phyloP scores from a whole-genome alignment of 2,797 vertebrate species.

The Sarcoramphus papa region DNA sequence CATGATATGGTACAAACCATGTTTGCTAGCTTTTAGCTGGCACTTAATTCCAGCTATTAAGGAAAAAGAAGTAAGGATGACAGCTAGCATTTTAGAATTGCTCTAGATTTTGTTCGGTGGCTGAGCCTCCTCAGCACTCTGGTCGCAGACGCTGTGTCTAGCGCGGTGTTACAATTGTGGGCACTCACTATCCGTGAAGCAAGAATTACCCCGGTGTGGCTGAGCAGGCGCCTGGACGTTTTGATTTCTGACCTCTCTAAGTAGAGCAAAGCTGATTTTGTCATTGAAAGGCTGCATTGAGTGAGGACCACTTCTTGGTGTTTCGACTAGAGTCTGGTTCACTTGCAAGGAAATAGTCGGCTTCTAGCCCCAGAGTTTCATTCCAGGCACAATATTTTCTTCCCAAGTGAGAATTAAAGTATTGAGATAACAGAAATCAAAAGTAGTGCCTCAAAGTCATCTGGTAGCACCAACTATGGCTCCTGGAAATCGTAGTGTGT shows the following conservation, averaged over 20 bases:
- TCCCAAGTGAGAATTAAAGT: not conserved
- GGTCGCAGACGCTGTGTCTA: not conserved
- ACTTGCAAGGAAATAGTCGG: not conserved
- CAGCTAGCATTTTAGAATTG: constrained; percentile 16
- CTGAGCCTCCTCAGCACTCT: not conserved
- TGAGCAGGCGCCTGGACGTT: not conserved
- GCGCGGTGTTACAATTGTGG: not conserved
- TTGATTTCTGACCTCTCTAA: constrained; percentile 15
- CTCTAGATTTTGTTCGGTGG: not conserved
- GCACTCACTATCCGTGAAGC: not conserved
- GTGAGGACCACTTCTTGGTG: not conserved
- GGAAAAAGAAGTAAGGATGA: not conserved
- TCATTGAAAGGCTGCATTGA: not conserved
- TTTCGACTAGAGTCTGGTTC: not conserved
- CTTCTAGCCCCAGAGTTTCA: not conserved
- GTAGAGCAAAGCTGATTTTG: not conserved
- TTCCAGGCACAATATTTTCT: not conserved
- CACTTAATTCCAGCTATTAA: not conserved
- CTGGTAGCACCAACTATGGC: not conserved
- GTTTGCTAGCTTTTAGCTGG: not conserved
- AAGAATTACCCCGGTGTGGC: not conserved
- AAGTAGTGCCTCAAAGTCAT: not conserved
- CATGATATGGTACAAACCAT: fast-evolving
- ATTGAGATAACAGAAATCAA: not conserved
- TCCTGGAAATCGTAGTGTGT: not conserved